Evolutionary conservation across 2,797 vertebrate genomes (phyloP), one percentile per base, ranked within the genome.

Genomic region (Remorina albescens): DNA sequence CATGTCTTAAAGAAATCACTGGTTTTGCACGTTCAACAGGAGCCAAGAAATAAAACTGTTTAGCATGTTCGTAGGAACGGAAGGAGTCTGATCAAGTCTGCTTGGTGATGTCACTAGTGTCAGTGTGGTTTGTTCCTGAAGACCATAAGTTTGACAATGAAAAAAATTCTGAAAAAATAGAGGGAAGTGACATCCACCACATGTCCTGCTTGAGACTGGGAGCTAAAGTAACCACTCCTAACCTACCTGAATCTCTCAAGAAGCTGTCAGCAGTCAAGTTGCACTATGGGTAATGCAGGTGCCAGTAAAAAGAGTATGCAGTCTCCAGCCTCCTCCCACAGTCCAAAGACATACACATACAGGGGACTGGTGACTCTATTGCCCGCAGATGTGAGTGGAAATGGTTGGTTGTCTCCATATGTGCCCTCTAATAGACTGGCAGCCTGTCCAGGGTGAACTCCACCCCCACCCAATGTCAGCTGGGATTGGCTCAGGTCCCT

Each of bases 231-330:
- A 5, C 23, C 5, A 1, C 36, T n/a, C 32, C 26, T 5, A 49
- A 26, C 26, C 19, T 21, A 61, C 41, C 5, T 10, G 3, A 70
- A 58, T 62, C 28, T 68, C 21, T 0, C 1, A n/a, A 5, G 5
- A 12, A 47, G 44, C 49, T 34, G 28, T 4, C 36, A 19, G 16
- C 47, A 41, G 18, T 26, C 5, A 0, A 39, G 30, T 49, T 65
- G 30, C 42, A 70, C 30, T 69, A 34, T 64, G 60, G 65, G 39
- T 15, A 47, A 64, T 28, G 25, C 25, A 13, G 49, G 28, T 13
- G 47, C 18, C 12, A 8, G 1, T 2, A 13, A 18, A 15, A 28
- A 32, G 8, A 28, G 18, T n/a, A n/a, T n/a, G n/a, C n/a, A 4
- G 1, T 6, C 11, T n/a, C n/a, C n/a, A n/a, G n/a, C n/a, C n/a